Evolutionary conservation across 2,113 vertebrate genomes (phyloP).

Genomic region (Stomatorhinus ivindoensis): DNA sequence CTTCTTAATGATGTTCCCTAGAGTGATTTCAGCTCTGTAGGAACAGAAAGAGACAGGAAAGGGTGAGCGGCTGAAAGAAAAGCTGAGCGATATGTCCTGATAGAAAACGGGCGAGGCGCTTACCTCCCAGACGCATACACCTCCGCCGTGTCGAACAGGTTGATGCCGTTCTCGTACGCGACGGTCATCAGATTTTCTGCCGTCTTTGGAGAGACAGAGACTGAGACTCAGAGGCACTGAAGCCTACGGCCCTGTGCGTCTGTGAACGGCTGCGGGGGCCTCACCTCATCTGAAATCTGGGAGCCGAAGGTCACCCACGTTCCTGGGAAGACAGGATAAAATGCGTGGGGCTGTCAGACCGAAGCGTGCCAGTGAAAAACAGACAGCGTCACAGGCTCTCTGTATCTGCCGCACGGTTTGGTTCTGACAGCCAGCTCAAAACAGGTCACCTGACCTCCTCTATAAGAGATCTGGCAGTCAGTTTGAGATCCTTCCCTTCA

Average conservation of each 20-base stretch:
- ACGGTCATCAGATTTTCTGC: conserved; percentile 58
- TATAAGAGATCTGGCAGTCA: neutral
- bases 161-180: conserved; percentile 59
- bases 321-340: conserved; percentile 51
- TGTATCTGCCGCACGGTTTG: neutral
- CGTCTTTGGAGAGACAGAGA: conserved; percentile 39
- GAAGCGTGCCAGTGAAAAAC: neutral
- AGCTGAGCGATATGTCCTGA: conserved; percentile 11
- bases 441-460: neutral
- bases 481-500: neutral
- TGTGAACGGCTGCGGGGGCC: conserved; percentile 3
- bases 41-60: conserved; percentile 19
- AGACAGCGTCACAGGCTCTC: neutral
- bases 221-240: neutral
- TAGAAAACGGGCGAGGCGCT: neutral
- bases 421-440: neutral
- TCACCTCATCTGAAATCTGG: conserved; percentile 87
- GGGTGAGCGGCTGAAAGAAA: conserved; percentile 1
- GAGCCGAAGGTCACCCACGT: conserved; percentile 91
- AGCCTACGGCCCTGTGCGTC: neutral
- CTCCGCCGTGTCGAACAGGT: conserved; percentile 38
- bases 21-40: conserved; percentile 62
- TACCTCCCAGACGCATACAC: conserved; percentile 54
- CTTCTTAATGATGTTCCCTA: conserved; percentile 68
- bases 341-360: neutral